Base-by-base conservation (phyloP, 1,140 invertebrate genomes). In the Asobara japonica region DNA sequence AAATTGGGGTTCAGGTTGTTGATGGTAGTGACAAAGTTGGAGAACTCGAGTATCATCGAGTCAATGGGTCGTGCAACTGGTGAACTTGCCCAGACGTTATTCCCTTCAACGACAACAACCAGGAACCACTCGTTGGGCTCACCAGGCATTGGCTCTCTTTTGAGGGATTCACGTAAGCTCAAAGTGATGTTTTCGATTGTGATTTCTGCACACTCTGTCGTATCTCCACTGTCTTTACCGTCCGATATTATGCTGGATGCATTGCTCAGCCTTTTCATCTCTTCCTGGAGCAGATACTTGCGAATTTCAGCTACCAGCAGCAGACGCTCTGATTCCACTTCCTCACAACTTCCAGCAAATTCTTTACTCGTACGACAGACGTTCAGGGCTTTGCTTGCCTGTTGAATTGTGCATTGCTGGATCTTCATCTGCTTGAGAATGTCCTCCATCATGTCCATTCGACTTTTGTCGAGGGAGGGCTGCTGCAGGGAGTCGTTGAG, bases 241-340 rank as follows among this genome's bases (percentile, higher is more conserved):
- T 64, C 36, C 30, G 22, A 6, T 8, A 51, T 56, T 1, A 25
- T 11, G 18, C 29, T 22, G 45, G 18, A 10, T 16, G 5, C 31
- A 10, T 71, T 31, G 64, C 68, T 71, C 0, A 77, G 10, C 8
- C 38, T 74, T 31, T 78, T 66, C 0, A 86, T 80, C 74, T 84
- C 79, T 0, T 82, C 71, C n/a, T 81, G 10, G 0, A 77, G 73
- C 0, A 78, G 76, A 36, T 76, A 74, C n/a, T 78, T 79, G 38
- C 74, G 72, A 33, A 87, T 78, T 77, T 79, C 84, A 5, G 86
- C 84, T 38, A 86, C 48, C 6, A 89, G 73, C 0, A 89, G 70
- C 22, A 86, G 79, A 29, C 82, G 83, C 69, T 89, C 86, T 2
- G 85, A 88, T 75, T 89, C 87, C 2, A 88, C 76, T 45, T 85